Base-by-base conservation (phyloP, 1,140 invertebrate genomes). In the Pogonus chalceus region DNA sequence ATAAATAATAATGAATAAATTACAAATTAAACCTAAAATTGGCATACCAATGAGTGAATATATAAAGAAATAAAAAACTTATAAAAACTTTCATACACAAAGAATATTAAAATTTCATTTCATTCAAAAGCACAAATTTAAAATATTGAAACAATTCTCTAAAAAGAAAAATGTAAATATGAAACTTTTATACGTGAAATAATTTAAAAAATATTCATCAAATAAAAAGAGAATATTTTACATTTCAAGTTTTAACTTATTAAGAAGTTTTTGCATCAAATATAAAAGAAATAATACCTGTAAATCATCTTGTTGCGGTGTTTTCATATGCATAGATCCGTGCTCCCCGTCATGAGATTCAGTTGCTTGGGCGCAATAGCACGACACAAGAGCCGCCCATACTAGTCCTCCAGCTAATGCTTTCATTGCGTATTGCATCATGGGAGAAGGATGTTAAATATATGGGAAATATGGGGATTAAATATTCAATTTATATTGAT, bases 101-200 rank as follows among this genome's bases (percentile, higher is more conserved):
- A n/a, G n/a, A n/a, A n/a, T n/a, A n/a, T n/a, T n/a, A n/a, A n/a
- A n/a, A n/a, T n/a, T 12, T 58, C 59, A 23, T 62, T 53, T 48
- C 53, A 14, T 58, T 61, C 48, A 35, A 58, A 57, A 26, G 20
- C 37, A 31, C 49, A 56, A 56, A 22, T 52, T 1, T 56, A 24
- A 52, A 51, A 16, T 16, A 18, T 35, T 51, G 31, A 1, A 54
- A 52, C 14, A 2, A 1, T 54, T 24, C 21, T 21, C 23, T 1
- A 52, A n/a, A 49, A n/a, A 22, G 4, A 2, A 12, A 53, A 53
- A 49, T 24, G 23, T 16, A 12, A 23, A 20, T n/a, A 21, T n/a
- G 12, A 3, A 20, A 20, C 10, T 35, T 9, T 21, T 21, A 20
- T 16, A 23, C 20, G 20, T 21, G 14, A 37, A 4, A 43, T 23